Evolutionary conservation across 1,140 invertebrate species (phyloP), one percentile per base, ranked within the genome.

Genomic region (Phymastichus coffea): DNA sequence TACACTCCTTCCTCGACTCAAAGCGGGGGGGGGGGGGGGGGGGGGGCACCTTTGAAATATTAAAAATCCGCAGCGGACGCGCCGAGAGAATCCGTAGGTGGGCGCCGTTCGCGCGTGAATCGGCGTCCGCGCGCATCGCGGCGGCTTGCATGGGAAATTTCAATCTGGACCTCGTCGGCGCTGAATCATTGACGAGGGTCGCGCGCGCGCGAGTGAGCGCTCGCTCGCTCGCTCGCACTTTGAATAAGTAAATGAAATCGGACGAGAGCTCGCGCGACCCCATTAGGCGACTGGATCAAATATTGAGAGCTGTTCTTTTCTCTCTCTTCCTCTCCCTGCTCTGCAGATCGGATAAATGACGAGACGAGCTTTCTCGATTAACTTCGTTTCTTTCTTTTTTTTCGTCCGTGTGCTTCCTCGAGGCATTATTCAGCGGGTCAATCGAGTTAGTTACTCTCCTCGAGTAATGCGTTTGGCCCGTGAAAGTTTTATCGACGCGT

Each of bases 171-270:
- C 12, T 28, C 19, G 30, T 15, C 72, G 75, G 65, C 68, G 63
- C 38, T 78, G 69, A 78, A 80, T 80, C 67, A 76, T 80, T 80
- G 73, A 80, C 67, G 65, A 70, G 68, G 70, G 70, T 78, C 74
- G 57, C 69, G 52, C 40, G 37, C 47, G 23, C 12, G 28, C 28
- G 28, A 33, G 28, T 33, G 28, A 7, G 28, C 12, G 12, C 28
- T 6, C 12, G 28, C n/a, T n/a, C n/a, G 28, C 28, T 65, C 51
- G 63, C 53, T 33, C 46, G 56, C 41, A 57, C 38, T 63, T 20
- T 67, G 69, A 73, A 75, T 78, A 74, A 77, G 70, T 78, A 73
- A 79, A 70, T 68, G 67, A 72, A 66, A 70, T 73, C 62, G 68
- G 63, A 49, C 53, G 66, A 65, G 57, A 58, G 66, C 61, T 72